A percentile compares a stretch with the other conserved stretches of the same genome.
Conservation (phyloP, 1,140 invertebrate genomes). For the Heterodera carotae region DNA sequence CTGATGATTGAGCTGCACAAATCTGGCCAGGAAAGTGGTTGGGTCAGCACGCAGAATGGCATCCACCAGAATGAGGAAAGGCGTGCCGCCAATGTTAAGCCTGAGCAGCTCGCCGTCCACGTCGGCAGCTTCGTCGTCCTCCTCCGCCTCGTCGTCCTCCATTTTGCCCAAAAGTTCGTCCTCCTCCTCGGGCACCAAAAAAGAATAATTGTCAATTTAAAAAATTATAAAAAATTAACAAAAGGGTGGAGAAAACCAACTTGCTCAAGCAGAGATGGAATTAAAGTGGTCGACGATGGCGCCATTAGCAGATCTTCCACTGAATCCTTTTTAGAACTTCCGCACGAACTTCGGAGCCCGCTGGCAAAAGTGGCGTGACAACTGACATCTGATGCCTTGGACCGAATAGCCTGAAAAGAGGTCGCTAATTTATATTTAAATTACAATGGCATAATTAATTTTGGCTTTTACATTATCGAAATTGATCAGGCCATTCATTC, state of each 20-base stretch:
- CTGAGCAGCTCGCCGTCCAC: slow-evolving; percentile 32
- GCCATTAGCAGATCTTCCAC: neutral
- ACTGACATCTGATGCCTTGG: slow-evolving; percentile 1
- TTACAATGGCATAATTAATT: too few relatives aligned
- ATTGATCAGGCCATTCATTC: too few relatives aligned
- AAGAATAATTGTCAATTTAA: neutral
- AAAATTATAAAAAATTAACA: too few relatives aligned
- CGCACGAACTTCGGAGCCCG: slow-evolving; percentile 1
- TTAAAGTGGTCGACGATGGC: neutral
- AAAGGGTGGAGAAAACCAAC: too few relatives aligned
- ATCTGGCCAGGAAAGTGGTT: slow-evolving; percentile 59
- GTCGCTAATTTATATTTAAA: neutral
- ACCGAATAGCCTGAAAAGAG: neutral
- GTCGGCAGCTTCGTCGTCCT: neutral
- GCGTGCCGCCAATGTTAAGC: slow-evolving; percentile 59
- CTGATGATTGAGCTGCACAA: slow-evolving; percentile 58
- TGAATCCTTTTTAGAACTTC: slow-evolving; percentile 21
- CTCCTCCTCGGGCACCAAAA: neutral
- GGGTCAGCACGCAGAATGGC: slow-evolving; percentile 57
- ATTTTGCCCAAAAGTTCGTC: slow-evolving; percentile 4
- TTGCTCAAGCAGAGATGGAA: neutral
- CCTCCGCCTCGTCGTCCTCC: slow-evolving; percentile 5
- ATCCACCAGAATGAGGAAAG: slow-evolving; percentile 56
- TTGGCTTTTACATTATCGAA: too few relatives aligned
- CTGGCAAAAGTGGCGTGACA: neutral